Base-by-base conservation (phyloP, 2,888 invertebrate species). In the Macropis europaea region DNA sequence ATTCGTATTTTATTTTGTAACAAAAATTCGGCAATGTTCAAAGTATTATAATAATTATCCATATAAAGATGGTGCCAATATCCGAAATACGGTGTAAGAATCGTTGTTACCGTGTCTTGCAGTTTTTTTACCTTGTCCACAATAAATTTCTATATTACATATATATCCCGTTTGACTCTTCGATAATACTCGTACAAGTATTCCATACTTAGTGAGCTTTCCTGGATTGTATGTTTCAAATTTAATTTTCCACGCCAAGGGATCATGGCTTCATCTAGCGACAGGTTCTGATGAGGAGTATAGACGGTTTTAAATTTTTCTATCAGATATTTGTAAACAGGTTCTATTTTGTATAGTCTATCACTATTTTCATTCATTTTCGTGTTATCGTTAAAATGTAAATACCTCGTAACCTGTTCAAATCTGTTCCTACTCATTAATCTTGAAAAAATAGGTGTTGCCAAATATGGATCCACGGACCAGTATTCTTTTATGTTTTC, bases 401-500 rank as follows among this genome's bases (percentile, higher is more conserved):
- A 61, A 34, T 34, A 40, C 5, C 9, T 36, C 28, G 34, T 34
- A 59, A 70, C 38, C 13, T 70, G 70, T 38, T 38, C 13, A 64
- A 70, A 64, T 45, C 64, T 64, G 36, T 70, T 42, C 17, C 53
- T 50, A 15, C 30, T 53, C 60, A 59, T 70, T 45, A 45, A 30
- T 64, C 47, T 70, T 19, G 53, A 64, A 54, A 70, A 64, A 13
- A 59, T 54, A 22, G 59, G 34, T 50, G 57, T 64, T 54, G 13
- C 22, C 26, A 52, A 24, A 34, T 42, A 38, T 38, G 52, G 64
- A 32, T 47, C 59, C 56, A 48, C 36, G 48, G 59, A 53, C 60
- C 64, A 70, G 48, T 70, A 70, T 38, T 66, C 54, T 42, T 70
- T 56, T 52, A 57, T 64, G 5, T 28, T 59, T 22, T 62, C 48